phyloP scores from a whole-genome alignment of 2,888 invertebrate species.

The Anorthoa munda region DNA sequence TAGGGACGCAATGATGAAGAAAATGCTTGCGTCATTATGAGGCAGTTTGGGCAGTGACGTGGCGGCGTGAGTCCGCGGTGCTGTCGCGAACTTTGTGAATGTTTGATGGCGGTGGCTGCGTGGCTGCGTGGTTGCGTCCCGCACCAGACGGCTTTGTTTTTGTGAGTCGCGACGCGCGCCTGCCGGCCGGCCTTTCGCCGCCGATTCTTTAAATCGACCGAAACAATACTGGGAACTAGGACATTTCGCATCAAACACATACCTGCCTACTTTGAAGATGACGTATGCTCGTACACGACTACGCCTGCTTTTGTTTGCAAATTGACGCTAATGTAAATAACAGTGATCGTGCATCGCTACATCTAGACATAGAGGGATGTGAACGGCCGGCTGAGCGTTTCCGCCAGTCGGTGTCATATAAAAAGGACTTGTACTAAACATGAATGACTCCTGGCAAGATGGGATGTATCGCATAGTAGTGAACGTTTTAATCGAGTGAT shows the following conservation, averaged over 20 bases:
- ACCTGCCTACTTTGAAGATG: conserved; percentile 66
- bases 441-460: conserved; percentile 76
- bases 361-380: conserved; percentile 37
- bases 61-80: conserved; percentile 65
- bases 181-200: conserved; percentile 77
- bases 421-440: conserved; percentile 67
- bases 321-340: conserved; percentile 47
- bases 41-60: conserved; percentile 52
- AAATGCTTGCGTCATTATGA: conserved; percentile 58
- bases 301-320: conserved; percentile 61
- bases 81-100: conserved; percentile 67
- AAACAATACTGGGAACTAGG: conserved; percentile 86
- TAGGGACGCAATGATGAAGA: conserved; percentile 38
- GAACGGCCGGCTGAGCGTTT: conserved; percentile 43
- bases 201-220: conserved; percentile 81
- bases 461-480: conserved; percentile 72
- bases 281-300: conserved; percentile 54
- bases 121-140: conserved; percentile 69
- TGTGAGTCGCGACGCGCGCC: conserved; percentile 87
- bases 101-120: conserved; percentile 70
- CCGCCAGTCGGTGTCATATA: conserved; percentile 50
- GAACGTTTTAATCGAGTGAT: conserved; percentile 81
- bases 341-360: conserved; percentile 38
- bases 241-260: conserved; percentile 76
- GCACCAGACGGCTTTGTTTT: conserved; percentile 85